Evolutionary conservation across 37 sponge, comb jelly and placozoan genomes (phyloP).

Genomic region (Diacarnus erythraeanus): DNA sequence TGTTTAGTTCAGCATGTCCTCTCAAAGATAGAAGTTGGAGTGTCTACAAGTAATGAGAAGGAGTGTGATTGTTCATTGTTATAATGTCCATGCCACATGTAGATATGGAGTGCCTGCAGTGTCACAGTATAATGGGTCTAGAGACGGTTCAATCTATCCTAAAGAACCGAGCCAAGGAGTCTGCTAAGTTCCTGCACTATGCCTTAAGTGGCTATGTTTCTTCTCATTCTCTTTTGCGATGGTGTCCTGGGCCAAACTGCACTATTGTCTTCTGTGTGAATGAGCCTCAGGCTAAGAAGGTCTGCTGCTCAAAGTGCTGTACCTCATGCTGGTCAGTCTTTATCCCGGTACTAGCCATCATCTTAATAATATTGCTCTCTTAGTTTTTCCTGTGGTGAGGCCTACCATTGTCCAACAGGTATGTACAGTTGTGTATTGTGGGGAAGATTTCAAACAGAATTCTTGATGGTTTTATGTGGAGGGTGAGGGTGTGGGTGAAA

Average conservation of each 20-base stretch:
- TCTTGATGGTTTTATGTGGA: too few relatives aligned
- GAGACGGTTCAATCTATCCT: constrained; percentile 49
- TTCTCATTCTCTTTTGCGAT: constrained; percentile 68
- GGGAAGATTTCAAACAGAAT: too few relatives aligned
- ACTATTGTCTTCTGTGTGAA: constrained; percentile 63
- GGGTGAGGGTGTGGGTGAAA: neutral
- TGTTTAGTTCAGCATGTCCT: constrained; percentile 63
- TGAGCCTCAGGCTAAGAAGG: constrained; percentile 49
- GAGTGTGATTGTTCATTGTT: neutral
- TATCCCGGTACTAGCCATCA: too few relatives aligned
- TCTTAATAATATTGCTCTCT: neutral
- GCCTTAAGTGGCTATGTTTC: constrained; percentile 47
- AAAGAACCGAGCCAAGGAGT: neutral
- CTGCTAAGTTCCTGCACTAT: constrained; percentile 2
- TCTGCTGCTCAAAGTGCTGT: constrained; percentile 61
- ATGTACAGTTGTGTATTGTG: neutral
- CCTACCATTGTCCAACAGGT: constrained; percentile 77
- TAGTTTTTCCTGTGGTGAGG: constrained; percentile 82
- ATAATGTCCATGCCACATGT: neutral
- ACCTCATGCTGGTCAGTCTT: constrained; percentile 63
- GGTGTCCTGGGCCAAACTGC: constrained; percentile 89
- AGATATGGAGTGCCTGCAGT: constrained; percentile 67
- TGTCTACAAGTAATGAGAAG: constrained; percentile 15
- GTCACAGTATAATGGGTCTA: constrained; percentile 22
- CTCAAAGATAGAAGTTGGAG: constrained; percentile 26